Base-by-base conservation (phyloP, 2,888 invertebrate genomes). In the Apamea sordens region DNA sequence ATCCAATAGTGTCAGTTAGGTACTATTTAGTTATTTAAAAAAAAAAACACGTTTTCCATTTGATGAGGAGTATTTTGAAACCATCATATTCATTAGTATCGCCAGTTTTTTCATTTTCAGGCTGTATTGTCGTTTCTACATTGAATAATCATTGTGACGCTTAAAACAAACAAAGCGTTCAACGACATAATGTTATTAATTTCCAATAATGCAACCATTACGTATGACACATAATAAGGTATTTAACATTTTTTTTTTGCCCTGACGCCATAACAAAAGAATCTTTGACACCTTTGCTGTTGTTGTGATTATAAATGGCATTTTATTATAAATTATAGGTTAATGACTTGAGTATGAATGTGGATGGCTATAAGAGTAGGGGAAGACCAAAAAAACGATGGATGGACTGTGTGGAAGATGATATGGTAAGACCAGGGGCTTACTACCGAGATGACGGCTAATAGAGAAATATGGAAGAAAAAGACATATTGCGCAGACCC, bases 131-230 rank as follows among this genome's bases (percentile, higher is more conserved):
- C 5, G n/a, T 59, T n/a, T 56, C 10, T 24, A 13, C 59, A 59
- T 13, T 13, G n/a, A n/a, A n/a, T n/a, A 2, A 32, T 24, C 10
- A 41, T 50, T 18, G 18, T 32, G 24, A 56, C 28, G 13, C 56
- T 47, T 18, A 44, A 28, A 36, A 18, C 44, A 28, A 36, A 18
- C 32, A 75, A 76, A 41, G 24, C 11, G 18, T 65, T 56, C 36
- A 18, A 11, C 64, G 18, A 15, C 24, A 8, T 18, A 41, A 73
- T 65, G 15, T 65, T 47, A 76, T 69, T 47, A 68, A 83, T 69
- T 56, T 63, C 18, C 47, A 63, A 69, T 68, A 68, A 68, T 47
- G 18, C 36, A 56, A 61, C 32, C n/a, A 44, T 68, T 21, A 36
- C 15, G 24, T n/a, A 50, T 18, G 50, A 50, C 18, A 50, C 21